phyloP scores from a whole-genome alignment of 2,113 vertebrate species.

The Burhinus bistriatus region DNA sequence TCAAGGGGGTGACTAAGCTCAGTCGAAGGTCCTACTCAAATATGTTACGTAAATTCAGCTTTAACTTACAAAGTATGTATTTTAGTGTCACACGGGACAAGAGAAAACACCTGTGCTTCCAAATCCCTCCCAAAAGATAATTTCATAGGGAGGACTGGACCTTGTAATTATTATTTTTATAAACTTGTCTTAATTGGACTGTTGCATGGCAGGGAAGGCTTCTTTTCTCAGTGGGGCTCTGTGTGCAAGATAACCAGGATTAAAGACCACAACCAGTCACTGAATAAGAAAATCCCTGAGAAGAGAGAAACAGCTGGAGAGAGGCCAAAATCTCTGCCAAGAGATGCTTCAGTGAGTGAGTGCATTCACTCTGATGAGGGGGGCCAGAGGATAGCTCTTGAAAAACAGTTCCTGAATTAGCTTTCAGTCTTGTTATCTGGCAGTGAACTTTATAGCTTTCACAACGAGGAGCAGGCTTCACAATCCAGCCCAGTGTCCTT shows the following conservation, averaged over 20 bases:
- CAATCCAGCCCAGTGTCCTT: slow-evolving; percentile 48
- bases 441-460: slow-evolving; percentile 59
- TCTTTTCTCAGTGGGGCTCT: slow-evolving; percentile 38
- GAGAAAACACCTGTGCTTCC: not conserved
- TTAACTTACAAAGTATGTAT: not conserved
- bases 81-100: not conserved
- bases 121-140: not conserved
- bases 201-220: not conserved
- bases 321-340: slow-evolving; percentile 66
- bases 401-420: slow-evolving; percentile 64
- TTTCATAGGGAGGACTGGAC: not conserved
- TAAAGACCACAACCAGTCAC: slow-evolving; percentile 52
- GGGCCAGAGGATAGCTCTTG: slow-evolving; percentile 52
- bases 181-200: slow-evolving; percentile 14
- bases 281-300: slow-evolving; percentile 62
- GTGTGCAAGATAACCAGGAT: slow-evolving; percentile 53
- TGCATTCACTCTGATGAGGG: slow-evolving; percentile 52
- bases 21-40: not conserved
- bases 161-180: slow-evolving; percentile 29
- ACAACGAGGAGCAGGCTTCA: slow-evolving; percentile 5
- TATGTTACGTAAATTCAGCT: not conserved
- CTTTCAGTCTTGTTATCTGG: slow-evolving; percentile 40
- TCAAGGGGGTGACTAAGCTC: not conserved
- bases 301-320: slow-evolving; percentile 57
- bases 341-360: slow-evolving; percentile 67